A percentile compares a stretch with the other conserved stretches of the same genome.
phyloP scores from a whole-genome alignment of 2,888 invertebrate genomes.

The Drosophila incognita region DNA sequence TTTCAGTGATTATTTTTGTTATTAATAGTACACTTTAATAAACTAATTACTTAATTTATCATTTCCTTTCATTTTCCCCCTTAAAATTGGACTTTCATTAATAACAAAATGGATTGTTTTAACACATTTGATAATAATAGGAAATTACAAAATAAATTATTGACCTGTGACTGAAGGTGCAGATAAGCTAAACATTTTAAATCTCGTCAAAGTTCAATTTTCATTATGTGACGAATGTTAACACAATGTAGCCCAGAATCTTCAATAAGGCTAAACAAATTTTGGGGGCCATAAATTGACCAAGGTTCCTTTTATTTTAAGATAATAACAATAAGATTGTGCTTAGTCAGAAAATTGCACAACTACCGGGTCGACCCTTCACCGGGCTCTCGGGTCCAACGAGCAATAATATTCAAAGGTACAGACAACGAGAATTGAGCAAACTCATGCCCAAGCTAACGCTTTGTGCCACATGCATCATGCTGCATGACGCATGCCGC shows the following conservation, averaged over 20 bases:
- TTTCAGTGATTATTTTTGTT: not conserved
- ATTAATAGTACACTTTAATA: not conserved
- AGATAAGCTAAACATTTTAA: not conserved
- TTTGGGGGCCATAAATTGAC: slow-evolving; percentile 31
- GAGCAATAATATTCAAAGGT: slow-evolving; percentile 23
- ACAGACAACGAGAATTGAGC: slow-evolving; percentile 28
- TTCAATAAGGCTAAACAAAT: slow-evolving; percentile 1
- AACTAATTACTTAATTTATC: not conserved
- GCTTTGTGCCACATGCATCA: slow-evolving; percentile 31
- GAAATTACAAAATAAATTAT: not conserved
- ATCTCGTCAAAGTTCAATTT: slow-evolving; percentile 8
- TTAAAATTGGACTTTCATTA: not conserved
- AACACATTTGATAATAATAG: not conserved
- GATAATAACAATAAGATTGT: slow-evolving; percentile 33
- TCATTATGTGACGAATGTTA: not conserved
- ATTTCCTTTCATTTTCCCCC: not conserved
- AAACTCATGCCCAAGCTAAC: slow-evolving; percentile 36
- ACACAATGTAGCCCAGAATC: slow-evolving; percentile 20
- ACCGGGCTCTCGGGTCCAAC: slow-evolving; percentile 10
- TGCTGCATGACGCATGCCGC: slow-evolving; percentile 29
- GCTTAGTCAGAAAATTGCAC: slow-evolving; percentile 45
- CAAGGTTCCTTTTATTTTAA: slow-evolving; percentile 20
- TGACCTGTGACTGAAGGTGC: not conserved
- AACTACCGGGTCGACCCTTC: slow-evolving; percentile 45
- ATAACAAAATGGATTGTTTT: no score